Evolutionary conservation across 2,888 invertebrate genomes (phyloP).

Genomic region (Melinaea marsaeus): DNA sequence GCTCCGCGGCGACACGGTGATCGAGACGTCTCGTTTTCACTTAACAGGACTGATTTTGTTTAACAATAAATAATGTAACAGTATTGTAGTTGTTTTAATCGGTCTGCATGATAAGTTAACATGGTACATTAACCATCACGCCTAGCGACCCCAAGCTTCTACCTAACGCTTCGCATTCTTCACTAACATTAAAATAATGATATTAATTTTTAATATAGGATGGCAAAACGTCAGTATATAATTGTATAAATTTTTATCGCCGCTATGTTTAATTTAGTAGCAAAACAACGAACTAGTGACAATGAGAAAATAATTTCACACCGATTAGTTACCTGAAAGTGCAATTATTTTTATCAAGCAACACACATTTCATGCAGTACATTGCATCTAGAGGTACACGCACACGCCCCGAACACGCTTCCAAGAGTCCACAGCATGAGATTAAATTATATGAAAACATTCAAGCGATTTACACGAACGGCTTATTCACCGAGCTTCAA

Average conservation of each 20-base stretch:
- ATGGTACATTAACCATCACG: constrained; percentile 47
- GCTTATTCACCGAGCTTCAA: constrained; percentile 38
- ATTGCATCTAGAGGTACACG: constrained; percentile 27
- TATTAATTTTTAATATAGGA: too few relatives aligned
- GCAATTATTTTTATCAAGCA: background rate
- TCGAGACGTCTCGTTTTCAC: constrained; percentile 67
- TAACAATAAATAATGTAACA: constrained; percentile 73
- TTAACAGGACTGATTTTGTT: constrained; percentile 75
- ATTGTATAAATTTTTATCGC: too few relatives aligned
- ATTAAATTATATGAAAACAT: constrained; percentile 44
- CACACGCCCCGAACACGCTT: constrained; percentile 36
- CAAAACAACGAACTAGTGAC: too few relatives aligned
- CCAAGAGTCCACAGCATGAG: constrained; percentile 65
- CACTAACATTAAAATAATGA: constrained; percentile 28
- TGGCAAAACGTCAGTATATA: too few relatives aligned
- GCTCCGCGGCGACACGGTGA: constrained; percentile 56
- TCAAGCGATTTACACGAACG: constrained; percentile 20
- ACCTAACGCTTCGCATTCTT: constrained; percentile 67
- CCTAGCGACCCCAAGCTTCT: constrained; percentile 60
- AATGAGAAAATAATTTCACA: too few relatives aligned
- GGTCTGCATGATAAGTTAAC: constrained; percentile 52
- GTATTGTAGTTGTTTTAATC: constrained; percentile 70
- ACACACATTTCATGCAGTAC: constrained; percentile 30
- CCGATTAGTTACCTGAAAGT: too few relatives aligned
- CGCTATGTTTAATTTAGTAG: too few relatives aligned